These are phyloP conservation scores for Lasioglossum morio DNA, from an alignment of 2,888 invertebrate species.

Conservation along the genomic window DNA sequence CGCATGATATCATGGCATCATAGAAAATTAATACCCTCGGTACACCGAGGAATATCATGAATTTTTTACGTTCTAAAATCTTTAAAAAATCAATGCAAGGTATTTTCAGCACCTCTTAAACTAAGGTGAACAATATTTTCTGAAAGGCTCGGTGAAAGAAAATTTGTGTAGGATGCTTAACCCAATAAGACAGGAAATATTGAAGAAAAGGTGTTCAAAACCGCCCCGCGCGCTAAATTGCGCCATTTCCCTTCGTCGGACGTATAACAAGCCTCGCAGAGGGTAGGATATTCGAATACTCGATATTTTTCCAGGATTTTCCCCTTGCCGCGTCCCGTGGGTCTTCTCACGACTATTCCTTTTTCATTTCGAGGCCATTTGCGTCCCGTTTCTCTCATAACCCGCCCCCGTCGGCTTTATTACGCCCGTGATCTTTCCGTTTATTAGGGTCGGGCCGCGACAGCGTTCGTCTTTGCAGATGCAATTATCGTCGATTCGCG, in stretches of 20 bases:
- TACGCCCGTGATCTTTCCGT: slow-evolving; percentile 69
- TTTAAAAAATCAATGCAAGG: neutral
- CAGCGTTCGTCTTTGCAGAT: slow-evolving; percentile 61
- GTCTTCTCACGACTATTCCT: slow-evolving; percentile 13
- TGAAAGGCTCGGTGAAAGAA: neutral
- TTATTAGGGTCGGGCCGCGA: slow-evolving; percentile 60
- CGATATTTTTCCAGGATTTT: slow-evolving; percentile 15
- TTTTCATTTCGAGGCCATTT: slow-evolving; percentile 13
- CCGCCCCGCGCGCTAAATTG: neutral
- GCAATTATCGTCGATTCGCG: slow-evolving; percentile 66
- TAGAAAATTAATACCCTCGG: neutral
- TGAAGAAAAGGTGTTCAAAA: neutral
- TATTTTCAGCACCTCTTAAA: neutral
- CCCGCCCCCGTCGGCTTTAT: slow-evolving; percentile 58
- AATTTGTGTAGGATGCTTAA: neutral
- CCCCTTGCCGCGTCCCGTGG: neutral
- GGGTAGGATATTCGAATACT: neutral
- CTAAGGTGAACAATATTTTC: neutral
- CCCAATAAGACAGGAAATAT: neutral
- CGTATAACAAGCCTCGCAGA: neutral
- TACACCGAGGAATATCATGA: neutral
- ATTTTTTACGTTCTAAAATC: neutral
- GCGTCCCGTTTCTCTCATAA: slow-evolving; percentile 43
- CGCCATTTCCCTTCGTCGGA: neutral
- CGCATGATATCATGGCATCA: slow-evolving; percentile 2